Conservation (phyloP, 1,140 invertebrate genomes). For the Cyclina sinensis region DNA sequence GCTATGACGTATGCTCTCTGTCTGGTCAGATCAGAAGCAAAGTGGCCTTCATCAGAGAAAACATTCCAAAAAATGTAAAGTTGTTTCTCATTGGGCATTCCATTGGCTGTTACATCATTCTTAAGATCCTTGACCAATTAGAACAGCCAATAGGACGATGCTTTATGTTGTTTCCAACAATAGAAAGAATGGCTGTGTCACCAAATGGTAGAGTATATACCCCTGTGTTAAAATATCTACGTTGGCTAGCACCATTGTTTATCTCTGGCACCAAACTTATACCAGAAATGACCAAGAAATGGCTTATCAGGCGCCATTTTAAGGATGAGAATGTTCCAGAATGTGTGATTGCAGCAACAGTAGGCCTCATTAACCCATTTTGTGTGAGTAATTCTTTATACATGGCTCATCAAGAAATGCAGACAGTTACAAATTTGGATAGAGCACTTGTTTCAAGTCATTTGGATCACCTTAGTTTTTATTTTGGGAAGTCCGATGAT, state of each 20-base stretch:
- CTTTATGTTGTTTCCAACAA: slow-evolving; percentile 93
- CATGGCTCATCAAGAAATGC: slow-evolving; percentile 87
- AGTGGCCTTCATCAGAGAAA: slow-evolving; percentile 91
- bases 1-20: slow-evolving; percentile 89
- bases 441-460: slow-evolving; percentile 82
- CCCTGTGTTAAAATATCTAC: slow-evolving; percentile 88
- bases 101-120: slow-evolving; percentile 93
- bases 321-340: slow-evolving; percentile 76
- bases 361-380: slow-evolving; percentile 83
- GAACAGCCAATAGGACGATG: slow-evolving; percentile 77
- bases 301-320: slow-evolving; percentile 82
- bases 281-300: slow-evolving; percentile 85
- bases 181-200: slow-evolving; percentile 92
- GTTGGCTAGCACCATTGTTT: slow-evolving; percentile 88
- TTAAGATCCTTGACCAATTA: slow-evolving; percentile 91
- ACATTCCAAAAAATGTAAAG: slow-evolving; percentile 89
- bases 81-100: slow-evolving; percentile 94
- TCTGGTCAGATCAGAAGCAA: slow-evolving; percentile 94
- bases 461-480: slow-evolving; percentile 89
- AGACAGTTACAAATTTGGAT: slow-evolving; percentile 85
- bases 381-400: slow-evolving; percentile 87
- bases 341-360: slow-evolving; percentile 82
- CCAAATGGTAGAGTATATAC: slow-evolving; percentile 89
- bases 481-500: slow-evolving; percentile 91
- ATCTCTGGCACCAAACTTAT: slow-evolving; percentile 89